Evolutionary conservation across 2,888 invertebrate genomes (phyloP), one percentile per base, ranked within the genome.

Genomic region (Automeris io): DNA sequence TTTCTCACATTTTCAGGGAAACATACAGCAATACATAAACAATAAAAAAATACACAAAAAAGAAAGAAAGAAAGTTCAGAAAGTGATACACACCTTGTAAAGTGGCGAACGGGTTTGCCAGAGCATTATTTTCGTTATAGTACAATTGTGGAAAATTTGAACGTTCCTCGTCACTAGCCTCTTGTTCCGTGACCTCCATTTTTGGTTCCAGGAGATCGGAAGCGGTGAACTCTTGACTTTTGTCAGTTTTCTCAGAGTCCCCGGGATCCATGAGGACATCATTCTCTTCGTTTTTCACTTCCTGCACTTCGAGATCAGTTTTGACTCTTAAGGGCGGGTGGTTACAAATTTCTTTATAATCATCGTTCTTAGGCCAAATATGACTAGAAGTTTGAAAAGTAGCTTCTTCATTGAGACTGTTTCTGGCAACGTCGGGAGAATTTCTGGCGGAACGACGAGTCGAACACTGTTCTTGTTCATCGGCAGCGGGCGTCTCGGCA

Each of bases 171-270:
- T 92, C 92, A 65, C 92, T 92, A 47, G 88, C 88, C 74, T 86
- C 86, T 46, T 82, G 92, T 72, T 92, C 92, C 65, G 92, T 91
- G 53, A 91, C 87, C 85, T 92, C 92, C 78, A 91, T 82, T 88
- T 92, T 92, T 60, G 92, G 92, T 86, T 91, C 86, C 49, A 87
- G 65, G 53, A 87, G 74, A 61, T 87, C 87, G 23, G 82, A 70
- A 47, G 81, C 85, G 48, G 70, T 81, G 52, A 83, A 81, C 39
- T 85, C 86, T 56, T 78, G 82, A 56, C 74, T 70, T 56, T 80
- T 81, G 40, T 80, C 83, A 48, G 64, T 64, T 47, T 71, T 70
- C 38, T 83, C 83, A 35, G 71, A 52, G 55, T 83, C 86, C 44
- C 81, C 83, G 33, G 82, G 81, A 45, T 86, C 86, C 78, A 83